Conservation (phyloP, 2,888 invertebrate genomes). For the Adineta ricciae region DNA sequence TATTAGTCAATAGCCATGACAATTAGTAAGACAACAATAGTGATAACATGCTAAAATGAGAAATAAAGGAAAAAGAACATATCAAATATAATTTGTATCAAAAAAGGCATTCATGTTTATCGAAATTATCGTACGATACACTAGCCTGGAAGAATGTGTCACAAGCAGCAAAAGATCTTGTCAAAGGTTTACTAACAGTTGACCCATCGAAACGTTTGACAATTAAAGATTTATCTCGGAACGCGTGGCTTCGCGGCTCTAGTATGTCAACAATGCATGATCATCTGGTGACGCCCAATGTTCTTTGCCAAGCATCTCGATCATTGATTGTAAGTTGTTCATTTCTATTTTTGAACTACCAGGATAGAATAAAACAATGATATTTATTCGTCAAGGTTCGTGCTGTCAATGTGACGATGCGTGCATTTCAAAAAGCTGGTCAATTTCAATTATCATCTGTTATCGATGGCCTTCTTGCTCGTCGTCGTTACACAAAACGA, state of each 20-base stretch:
- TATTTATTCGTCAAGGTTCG: neutral
- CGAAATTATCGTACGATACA: slow-evolving; percentile 67
- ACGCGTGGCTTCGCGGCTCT: slow-evolving; percentile 55
- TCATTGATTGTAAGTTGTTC: neutral
- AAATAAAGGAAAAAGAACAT: too few relatives aligned
- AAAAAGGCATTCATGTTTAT: too few relatives aligned
- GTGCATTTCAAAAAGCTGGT: neutral
- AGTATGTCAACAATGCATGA: neutral
- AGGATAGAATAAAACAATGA: too few relatives aligned
- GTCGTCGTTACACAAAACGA: neutral
- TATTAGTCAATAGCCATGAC: too few relatives aligned
- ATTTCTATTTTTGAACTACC: too few relatives aligned
- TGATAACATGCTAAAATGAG: too few relatives aligned
- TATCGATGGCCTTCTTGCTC: neutral
- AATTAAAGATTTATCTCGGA: slow-evolving; percentile 60
- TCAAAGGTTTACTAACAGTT: slow-evolving; percentile 61
- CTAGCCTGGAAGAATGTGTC: slow-evolving; percentile 43
- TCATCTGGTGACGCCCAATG: neutral
- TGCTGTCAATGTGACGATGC: neutral
- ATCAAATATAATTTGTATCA: too few relatives aligned
- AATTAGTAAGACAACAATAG: too few relatives aligned
- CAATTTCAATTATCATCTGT: neutral
- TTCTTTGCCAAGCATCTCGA: neutral
- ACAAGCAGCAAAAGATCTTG: neutral
- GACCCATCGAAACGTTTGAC: slow-evolving; percentile 65